These are phyloP conservation scores for Ptiloglossa arizonensis DNA, from an alignment of 1,140 invertebrate species.

Conservation along the genomic window DNA sequence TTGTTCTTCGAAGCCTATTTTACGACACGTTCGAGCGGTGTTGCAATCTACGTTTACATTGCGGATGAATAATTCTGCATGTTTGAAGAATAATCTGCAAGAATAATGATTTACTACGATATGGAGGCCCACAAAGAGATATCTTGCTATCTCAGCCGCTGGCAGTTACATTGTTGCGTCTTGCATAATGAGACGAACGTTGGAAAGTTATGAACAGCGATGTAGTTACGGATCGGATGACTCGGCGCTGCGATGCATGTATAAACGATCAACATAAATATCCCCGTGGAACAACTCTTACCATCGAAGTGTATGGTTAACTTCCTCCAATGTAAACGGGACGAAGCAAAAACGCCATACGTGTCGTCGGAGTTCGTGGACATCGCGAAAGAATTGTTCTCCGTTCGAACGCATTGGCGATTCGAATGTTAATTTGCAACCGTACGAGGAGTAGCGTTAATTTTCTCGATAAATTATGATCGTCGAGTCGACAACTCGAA, in stretches of 20 bases:
- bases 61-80: not conserved
- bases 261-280: constrained; percentile 20
- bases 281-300: not conserved
- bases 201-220: constrained; percentile 24
- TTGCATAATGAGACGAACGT: constrained; percentile 26
- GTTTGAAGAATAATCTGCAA: not conserved
- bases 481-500: no score
- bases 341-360: not conserved
- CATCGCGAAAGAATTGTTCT: no score
- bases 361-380: no score
- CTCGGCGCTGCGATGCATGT: not conserved
- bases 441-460: no score
- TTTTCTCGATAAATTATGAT: no score
- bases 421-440: no score
- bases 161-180: constrained; percentile 29
- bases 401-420: no score
- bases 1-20: not conserved
- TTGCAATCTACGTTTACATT: not conserved
- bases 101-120: constrained; percentile 4
- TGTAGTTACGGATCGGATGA: not conserved
- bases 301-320: not conserved
- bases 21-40: not conserved
- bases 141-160: not conserved
- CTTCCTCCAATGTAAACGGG: not conserved
- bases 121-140: not conserved